Base-by-base conservation (phyloP, 92 coral and sea anemone species). In the Epizoanthus fatuus region DNA sequence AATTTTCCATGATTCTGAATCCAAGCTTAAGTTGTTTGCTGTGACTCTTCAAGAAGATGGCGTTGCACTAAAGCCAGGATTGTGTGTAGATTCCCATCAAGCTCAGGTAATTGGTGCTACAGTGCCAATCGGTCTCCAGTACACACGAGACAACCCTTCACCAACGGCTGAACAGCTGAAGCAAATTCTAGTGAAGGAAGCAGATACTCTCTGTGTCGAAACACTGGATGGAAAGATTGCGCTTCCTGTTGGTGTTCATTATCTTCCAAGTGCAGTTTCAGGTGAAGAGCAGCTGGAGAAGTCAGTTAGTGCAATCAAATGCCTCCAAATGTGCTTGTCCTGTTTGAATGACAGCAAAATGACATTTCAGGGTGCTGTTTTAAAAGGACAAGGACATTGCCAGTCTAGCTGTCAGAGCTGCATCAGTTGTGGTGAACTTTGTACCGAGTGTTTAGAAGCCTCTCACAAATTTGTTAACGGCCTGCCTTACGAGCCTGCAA, bases 221-320 rank as follows among this genome's bases (percentile, higher is more conserved):
- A 84, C 88, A 7, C 88, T 84, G 6, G 88, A 84, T 72, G 88
- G 81, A 75, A 84, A 84, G 42, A 20, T 84, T 62, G 81, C 88
- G 56, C 40, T 84, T 63, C 88, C 74, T 38, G 82, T 22, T 22
- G 25, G 25, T 22, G 25, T 22, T 22, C 25, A 22, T 22, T 22
- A 22, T 22, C 25, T 22, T 22, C 25, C 25, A 22, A 22, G 25
- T 22, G 25, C 25, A 22, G 25, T 79, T 63, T 70, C 62, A 44
- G 45, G 84, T 79, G 84, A 70, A 54, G 55, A 79, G 72, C 62
- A 70, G 42, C 39, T 59, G 64, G 72, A 79, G 58, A 56, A 53
- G 35, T 63, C 63, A 59, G 73, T 59, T 55, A 71, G 53, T 47
- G 63, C 63, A 65, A 54, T 65, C 75, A 63, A 80, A 60, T 56